Evolutionary conservation across 2,113 vertebrate species (phyloP).

Genomic region (Caranx ignobilis): DNA sequence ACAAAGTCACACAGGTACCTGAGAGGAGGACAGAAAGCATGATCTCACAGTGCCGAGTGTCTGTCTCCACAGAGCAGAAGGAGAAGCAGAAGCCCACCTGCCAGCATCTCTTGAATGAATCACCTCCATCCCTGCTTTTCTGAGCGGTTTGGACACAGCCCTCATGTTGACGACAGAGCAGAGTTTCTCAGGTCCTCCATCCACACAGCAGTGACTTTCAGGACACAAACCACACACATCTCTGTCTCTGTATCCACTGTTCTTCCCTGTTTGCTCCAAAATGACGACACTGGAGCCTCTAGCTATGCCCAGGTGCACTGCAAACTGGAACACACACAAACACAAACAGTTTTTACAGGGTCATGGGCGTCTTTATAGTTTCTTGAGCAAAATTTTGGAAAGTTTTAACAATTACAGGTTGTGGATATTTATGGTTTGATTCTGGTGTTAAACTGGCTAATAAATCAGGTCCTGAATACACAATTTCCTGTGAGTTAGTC

Average conservation of each 20-base stretch:
- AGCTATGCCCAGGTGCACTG: constrained; percentile 85
- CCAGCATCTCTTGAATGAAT: constrained; percentile 88
- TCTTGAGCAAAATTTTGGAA: background rate
- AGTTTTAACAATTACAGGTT: too few relatives aligned
- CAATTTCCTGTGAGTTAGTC: too few relatives aligned
- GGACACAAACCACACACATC: constrained; percentile 86
- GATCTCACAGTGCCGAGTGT: background rate
- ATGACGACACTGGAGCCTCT: constrained; percentile 78
- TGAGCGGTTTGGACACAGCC: constrained; percentile 76
- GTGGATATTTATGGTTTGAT: too few relatives aligned
- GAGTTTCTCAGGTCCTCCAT: constrained; percentile 85
- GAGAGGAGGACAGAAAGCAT: constrained; percentile 12
- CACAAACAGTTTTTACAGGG: background rate
- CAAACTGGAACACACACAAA: constrained; percentile 78
- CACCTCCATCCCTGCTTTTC: constrained; percentile 76
- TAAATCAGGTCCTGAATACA: too few relatives aligned
- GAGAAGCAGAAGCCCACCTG: constrained; percentile 77
- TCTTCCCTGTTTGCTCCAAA: constrained; percentile 89
- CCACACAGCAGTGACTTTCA: constrained; percentile 80
- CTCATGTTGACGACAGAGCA: constrained; percentile 86
- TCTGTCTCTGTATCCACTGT: constrained; percentile 84
- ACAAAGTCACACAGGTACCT: constrained; percentile 90
- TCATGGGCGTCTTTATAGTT: background rate
- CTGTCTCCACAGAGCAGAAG: background rate
- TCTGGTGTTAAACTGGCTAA: background rate